A percentile compares a stretch with the other conserved stretches of the same genome.
Conservation (phyloP, 2,888 invertebrate species). For the Lithophane semibrunnea region DNA sequence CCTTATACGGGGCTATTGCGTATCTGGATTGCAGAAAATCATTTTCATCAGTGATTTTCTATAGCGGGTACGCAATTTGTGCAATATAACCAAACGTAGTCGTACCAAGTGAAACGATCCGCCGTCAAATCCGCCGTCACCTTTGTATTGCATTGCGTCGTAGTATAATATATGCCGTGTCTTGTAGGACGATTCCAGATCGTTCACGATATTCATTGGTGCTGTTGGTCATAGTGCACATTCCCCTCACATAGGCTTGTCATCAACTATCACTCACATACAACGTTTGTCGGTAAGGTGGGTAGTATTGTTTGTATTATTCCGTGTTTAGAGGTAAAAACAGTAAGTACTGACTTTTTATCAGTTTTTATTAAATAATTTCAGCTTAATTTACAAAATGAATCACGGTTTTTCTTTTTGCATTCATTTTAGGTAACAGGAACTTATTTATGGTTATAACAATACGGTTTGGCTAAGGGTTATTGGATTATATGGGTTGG, state of each 20-base stretch:
- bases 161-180: too few species aligned
- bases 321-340: constrained; percentile 44
- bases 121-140: too few species aligned
- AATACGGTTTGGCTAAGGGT: background rate
- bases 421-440: constrained; percentile 9
- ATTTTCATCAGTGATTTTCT: constrained; percentile 3
- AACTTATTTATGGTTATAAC: background rate
- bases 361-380: constrained; percentile 29
- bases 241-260: constrained; percentile 25
- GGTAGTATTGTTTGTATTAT: constrained; percentile 37
- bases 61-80: constrained; percentile 1
- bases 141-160: background rate
- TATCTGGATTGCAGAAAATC: background rate
- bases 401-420: background rate
- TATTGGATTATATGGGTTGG: background rate
- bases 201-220: background rate
- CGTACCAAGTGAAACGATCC: background rate
- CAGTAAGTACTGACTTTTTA: constrained; percentile 56
- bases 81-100: constrained; percentile 5
- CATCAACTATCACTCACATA: constrained; percentile 25
- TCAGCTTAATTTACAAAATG: constrained; percentile 58
- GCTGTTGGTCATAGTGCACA: background rate
- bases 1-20: constrained; percentile 29
- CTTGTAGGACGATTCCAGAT: background rate
- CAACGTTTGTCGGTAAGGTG: constrained; percentile 36